phyloP scores from a whole-genome alignment of 2,113 vertebrate genomes.

The Tachysurus fulvidraco region DNA sequence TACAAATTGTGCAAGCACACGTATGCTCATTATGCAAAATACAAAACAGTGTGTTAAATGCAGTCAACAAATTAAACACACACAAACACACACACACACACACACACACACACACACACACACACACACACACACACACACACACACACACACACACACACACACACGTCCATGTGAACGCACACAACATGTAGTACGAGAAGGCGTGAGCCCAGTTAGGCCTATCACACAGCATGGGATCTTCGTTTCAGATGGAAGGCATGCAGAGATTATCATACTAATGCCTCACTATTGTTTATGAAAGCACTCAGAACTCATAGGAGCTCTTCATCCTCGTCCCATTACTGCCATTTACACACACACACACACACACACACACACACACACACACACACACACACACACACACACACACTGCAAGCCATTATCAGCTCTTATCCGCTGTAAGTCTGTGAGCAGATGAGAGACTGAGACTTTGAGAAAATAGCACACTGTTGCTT shows the following conservation, averaged over 20 bases:
- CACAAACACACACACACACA: slow-evolving; percentile 13
- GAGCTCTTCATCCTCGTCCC: slow-evolving; percentile 33
- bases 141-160: slow-evolving; percentile 10
- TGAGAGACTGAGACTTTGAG: slow-evolving; percentile 48
- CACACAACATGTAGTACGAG: not conserved
- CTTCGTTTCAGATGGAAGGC: slow-evolving; percentile 37
- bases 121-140: not conserved
- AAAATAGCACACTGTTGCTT: slow-evolving; percentile 69
- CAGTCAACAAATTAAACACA: not conserved
- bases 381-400: slow-evolving; percentile 53
- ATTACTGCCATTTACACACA: slow-evolving; percentile 31
- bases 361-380: slow-evolving; percentile 30
- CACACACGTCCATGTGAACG: not conserved
- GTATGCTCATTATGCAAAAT: not conserved
- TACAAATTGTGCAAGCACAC: not conserved
- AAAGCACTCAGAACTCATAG: slow-evolving; percentile 44
- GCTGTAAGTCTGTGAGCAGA: slow-evolving; percentile 65
- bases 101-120: not conserved
- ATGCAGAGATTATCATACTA: slow-evolving; percentile 47
- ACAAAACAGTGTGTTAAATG: not conserved
- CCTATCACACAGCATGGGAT: slow-evolving; percentile 10
- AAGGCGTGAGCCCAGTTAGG: not conserved
- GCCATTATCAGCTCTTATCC: slow-evolving; percentile 76
- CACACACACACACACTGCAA: slow-evolving; percentile 55
- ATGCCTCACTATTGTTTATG: slow-evolving; percentile 48